Conservation (phyloP, 2,888 invertebrate species). For the Philereme transversata region DNA sequence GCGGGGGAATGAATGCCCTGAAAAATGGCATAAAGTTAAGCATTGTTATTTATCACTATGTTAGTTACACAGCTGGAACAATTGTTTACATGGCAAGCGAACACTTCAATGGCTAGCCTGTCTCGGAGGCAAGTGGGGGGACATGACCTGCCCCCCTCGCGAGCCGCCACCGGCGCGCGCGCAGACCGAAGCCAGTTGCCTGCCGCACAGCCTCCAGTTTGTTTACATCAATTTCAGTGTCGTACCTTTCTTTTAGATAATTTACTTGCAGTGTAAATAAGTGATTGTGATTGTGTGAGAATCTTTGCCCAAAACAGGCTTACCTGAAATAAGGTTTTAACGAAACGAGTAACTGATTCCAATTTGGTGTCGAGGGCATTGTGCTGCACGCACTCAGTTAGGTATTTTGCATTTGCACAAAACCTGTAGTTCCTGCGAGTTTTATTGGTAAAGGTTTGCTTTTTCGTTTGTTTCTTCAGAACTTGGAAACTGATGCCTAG, state of each 20-base stretch:
- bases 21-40: too few species aligned
- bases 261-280: conserved; percentile 28
- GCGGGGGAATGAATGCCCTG: too few species aligned
- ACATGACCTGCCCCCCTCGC: conserved; percentile 57
- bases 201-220: conserved; percentile 81
- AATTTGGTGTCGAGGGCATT: conserved; percentile 49
- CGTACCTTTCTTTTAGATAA: conserved; percentile 20
- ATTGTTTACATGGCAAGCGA: conserved; percentile 68
- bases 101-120: conserved; percentile 63
- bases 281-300: conserved; percentile 50
- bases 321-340: conserved; percentile 13
- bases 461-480: conserved; percentile 27
- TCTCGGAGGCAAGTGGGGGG: conserved; percentile 56
- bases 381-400: conserved; percentile 52
- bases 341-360: conserved; percentile 39
- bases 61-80: conserved; percentile 64
- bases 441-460: conserved; percentile 41
- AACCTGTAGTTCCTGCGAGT: conserved; percentile 58
- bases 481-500: conserved; percentile 13
- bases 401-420: conserved; percentile 58
- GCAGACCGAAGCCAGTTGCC: conserved; percentile 76
- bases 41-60: conserved; percentile 5
- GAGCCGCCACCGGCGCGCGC: conserved; percentile 68
- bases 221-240: conserved; percentile 63
- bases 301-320: conserved; percentile 35